These are phyloP conservation scores for Leptobrachium ailaonicum DNA, from an alignment of 2,113 vertebrate species.

Conservation along the genomic window DNA sequence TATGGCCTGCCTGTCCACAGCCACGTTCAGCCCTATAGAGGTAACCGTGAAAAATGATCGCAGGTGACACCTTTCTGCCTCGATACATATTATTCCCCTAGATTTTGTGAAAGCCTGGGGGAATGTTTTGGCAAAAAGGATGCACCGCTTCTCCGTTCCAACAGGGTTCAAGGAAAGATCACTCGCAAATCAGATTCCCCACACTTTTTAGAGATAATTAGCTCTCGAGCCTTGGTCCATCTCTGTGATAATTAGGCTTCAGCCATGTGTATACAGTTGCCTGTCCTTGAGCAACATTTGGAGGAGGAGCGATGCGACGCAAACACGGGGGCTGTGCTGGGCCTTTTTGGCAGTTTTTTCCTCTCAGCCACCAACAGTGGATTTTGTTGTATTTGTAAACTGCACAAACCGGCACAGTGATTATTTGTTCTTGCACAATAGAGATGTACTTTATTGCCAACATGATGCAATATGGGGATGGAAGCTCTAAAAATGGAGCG, in stretches of 20 bases:
- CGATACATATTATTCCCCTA: background rate
- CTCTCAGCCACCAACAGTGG: no score
- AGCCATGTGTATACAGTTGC: slow-evolving; percentile 49
- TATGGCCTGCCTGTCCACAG: no score
- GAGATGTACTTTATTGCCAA: no score
- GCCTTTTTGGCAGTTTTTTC: no score
- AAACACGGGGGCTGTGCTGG: background rate
- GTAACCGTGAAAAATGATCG: background rate
- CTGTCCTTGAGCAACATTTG: background rate
- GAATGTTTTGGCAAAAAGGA: background rate
- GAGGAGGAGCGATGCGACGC: background rate
- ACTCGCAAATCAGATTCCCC: background rate
- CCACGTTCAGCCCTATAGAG: no score
- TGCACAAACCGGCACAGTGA: no score
- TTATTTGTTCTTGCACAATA: no score
- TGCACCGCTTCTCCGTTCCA: background rate
- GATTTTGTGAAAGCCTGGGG: background rate
- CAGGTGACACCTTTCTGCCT: background rate
- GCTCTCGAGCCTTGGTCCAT: slow-evolving; percentile 24
- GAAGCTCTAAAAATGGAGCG: no score
- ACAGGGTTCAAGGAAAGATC: slow-evolving; percentile 32
- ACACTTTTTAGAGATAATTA: slow-evolving; percentile 54
- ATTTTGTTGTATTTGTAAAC: no score
- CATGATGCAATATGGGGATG: no score
- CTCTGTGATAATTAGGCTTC: slow-evolving; percentile 55